These are phyloP conservation scores for Epicampocera succincta DNA, from an alignment of 2,888 invertebrate species.

Conservation along the genomic window DNA sequence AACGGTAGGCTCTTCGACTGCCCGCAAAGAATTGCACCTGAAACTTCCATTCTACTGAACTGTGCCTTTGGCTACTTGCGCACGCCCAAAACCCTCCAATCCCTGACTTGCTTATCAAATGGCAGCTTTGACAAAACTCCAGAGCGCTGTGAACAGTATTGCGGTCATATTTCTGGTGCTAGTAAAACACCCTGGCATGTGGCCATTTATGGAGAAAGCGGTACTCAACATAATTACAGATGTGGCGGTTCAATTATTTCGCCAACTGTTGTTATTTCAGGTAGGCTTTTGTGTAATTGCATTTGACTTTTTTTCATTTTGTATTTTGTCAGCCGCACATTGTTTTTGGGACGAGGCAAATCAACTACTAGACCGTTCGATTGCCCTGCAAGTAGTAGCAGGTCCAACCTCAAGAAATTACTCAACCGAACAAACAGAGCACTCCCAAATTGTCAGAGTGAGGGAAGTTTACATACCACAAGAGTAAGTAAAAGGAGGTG, in stretches of 20 bases:
- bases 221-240: slow-evolving; percentile 53
- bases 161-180: slow-evolving; percentile 70
- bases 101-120: slow-evolving; percentile 34
- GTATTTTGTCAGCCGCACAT: slow-evolving; percentile 69
- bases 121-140: slow-evolving; percentile 43
- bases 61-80: slow-evolving; percentile 52
- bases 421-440: slow-evolving; percentile 3
- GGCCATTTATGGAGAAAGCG: slow-evolving; percentile 69
- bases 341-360: slow-evolving; percentile 71
- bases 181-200: slow-evolving; percentile 75
- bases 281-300: slow-evolving; percentile 57
- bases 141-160: slow-evolving; percentile 70
- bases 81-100: background rate
- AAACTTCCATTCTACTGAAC: slow-evolving; percentile 30
- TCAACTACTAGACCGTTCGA: background rate
- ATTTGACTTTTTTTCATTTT: background rate
- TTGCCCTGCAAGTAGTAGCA: slow-evolving; percentile 64
- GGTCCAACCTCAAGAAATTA: slow-evolving; percentile 68
- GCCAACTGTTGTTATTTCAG: slow-evolving; percentile 73
- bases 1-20: background rate
- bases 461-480: slow-evolving; percentile 31
- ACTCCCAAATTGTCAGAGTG: slow-evolving; percentile 40
- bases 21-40: slow-evolving; percentile 58
- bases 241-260: slow-evolving; percentile 75
- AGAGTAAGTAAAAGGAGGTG: slow-evolving; percentile 41